These are phyloP conservation scores for Ceryle rudis DNA, from an alignment of 2,797 vertebrate genomes.

Conservation along the genomic window DNA sequence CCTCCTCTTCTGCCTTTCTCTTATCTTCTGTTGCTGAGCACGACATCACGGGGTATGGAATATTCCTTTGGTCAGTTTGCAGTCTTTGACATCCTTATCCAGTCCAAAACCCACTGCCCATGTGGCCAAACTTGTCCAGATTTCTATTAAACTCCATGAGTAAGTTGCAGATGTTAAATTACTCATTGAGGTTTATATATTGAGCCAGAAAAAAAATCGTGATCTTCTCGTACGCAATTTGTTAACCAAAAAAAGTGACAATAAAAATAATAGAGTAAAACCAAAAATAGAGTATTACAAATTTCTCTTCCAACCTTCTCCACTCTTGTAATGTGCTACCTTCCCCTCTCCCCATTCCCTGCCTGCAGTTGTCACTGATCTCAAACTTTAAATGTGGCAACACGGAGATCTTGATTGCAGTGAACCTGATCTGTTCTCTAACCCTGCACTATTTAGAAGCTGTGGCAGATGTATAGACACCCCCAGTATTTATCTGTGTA, in stretches of 20 bases:
- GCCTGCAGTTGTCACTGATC: not conserved
- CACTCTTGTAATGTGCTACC: not conserved
- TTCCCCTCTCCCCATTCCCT: not conserved
- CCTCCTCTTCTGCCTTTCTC: not conserved
- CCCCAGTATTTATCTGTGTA: not conserved
- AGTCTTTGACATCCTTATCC: not conserved
- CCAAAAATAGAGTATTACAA: not conserved
- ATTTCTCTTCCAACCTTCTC: not conserved
- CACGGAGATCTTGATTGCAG: not conserved
- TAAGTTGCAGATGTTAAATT: not conserved
- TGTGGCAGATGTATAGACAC: not conserved
- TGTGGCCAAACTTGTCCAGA: not conserved
- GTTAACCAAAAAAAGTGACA: not conserved
- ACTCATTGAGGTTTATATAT: not conserved
- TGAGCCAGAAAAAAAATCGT: not conserved
- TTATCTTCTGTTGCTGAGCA: not conserved
- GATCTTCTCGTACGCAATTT: not conserved
- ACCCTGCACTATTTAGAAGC: not conserved
- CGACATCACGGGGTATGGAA: fast-evolving
- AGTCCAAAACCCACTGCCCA: not conserved
- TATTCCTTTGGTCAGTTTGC: not conserved
- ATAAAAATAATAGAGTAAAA: not conserved
- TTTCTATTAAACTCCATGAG: not conserved
- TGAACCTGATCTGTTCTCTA: not conserved
- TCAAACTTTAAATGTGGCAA: not conserved